These are phyloP conservation scores for Prunella fulvescens DNA, from an alignment of 2,113 vertebrate species.

Conservation along the genomic window DNA sequence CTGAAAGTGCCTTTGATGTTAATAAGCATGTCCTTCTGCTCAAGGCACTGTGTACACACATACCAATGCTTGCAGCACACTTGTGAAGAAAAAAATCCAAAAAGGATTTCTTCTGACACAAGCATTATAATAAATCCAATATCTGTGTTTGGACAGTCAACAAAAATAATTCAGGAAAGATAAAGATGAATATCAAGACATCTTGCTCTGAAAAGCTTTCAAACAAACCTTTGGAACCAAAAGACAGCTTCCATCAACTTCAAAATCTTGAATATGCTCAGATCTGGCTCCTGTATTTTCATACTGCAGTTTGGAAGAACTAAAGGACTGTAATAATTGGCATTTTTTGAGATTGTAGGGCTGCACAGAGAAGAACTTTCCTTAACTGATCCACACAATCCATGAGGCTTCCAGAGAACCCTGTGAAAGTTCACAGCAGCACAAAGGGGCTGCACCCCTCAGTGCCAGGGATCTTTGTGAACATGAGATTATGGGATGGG, in stretches of 20 bases:
- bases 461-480: neutral
- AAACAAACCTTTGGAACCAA: neutral
- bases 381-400: neutral
- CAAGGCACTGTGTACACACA: neutral
- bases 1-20: slow-evolving; percentile 14
- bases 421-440: neutral
- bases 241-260: neutral
- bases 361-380: neutral
- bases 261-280: neutral
- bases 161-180: neutral
- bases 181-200: neutral
- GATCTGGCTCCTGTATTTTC: neutral
- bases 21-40: neutral
- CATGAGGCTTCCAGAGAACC: neutral
- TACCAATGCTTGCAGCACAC: neutral
- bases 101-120: neutral
- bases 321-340: neutral
- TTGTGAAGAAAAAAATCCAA: neutral
- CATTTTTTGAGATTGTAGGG: neutral
- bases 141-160: neutral
- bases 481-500: neutral
- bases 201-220: neutral
- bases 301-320: neutral
- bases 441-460: neutral
- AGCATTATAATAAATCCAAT: neutral